Conservation (phyloP, 2,113 vertebrate genomes). For the Python bivittatus region DNA sequence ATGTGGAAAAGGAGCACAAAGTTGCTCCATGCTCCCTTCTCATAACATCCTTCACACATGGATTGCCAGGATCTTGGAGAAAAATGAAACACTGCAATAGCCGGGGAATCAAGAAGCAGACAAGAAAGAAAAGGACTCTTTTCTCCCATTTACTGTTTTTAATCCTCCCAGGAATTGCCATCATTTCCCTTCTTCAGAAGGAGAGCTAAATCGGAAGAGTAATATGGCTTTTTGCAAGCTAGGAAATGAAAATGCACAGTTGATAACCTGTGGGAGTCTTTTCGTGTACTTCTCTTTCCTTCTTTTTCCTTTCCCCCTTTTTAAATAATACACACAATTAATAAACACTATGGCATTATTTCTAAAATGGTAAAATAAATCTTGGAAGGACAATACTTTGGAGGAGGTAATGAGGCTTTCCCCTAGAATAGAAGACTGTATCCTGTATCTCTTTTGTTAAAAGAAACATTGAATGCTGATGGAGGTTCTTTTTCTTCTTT, state of each 20-base stretch:
- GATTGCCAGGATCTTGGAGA: not conserved
- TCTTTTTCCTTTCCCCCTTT: not conserved
- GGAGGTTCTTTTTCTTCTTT: not conserved
- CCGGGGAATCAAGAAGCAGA: not conserved
- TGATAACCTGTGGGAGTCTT: not conserved
- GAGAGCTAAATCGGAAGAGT: not conserved
- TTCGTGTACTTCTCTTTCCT: too few species aligned
- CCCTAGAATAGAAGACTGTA: not conserved
- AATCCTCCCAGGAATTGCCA: not conserved
- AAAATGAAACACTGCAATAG: not conserved
- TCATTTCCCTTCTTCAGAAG: not conserved
- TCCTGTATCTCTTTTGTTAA: not conserved
- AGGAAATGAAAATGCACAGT: not conserved
- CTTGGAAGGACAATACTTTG: not conserved
- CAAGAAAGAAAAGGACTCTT: not conserved
- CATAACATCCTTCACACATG: not conserved
- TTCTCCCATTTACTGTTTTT: not conserved
- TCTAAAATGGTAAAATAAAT: not conserved
- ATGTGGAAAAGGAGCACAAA: not conserved
- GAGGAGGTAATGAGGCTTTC: not conserved
- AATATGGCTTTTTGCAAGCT: not conserved
- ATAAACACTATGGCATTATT: not conserved
- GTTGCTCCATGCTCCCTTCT: not conserved
- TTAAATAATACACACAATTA: not conserved
- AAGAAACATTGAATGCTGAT: not conserved